Evolutionary conservation across 1,140 invertebrate species (phyloP), one percentile per base, ranked within the genome.

Genomic region (Danaus melanippus): DNA sequence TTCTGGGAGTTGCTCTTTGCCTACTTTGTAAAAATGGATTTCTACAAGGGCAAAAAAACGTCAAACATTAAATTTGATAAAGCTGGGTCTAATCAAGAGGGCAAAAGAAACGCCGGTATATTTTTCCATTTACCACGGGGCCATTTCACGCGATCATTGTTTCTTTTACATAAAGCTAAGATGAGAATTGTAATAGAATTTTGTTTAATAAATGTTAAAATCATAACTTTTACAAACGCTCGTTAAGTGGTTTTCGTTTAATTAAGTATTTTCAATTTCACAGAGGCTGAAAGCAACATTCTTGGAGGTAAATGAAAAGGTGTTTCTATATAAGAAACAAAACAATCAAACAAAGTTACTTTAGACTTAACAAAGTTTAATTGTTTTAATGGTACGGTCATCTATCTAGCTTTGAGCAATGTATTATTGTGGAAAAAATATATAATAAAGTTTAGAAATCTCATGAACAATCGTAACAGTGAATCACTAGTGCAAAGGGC

Each of bases 401-500:
- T 32, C 21, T 32, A 32, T 32, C 21, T 32, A 2, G 21, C 6
- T 32, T 32, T 5, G 6, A 32, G 21, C 21, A 5, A 3, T 32
- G 21, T 32, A 32, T 32, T n/a, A n/a, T 32, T 21, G 47, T 39
- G 17, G 42, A 12, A 58, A 53, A 58, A 53, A 50, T 43, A 21
- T 49, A 42, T 42, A 39, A 43, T 41, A 32, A 32, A 12, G 46
- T 51, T 56, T 55, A 10, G 58, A 41, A 40, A 54, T 50, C 48
- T 51, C 42, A 44, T 41, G 53, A 55, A 60, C 51, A 51, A 50
- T 49, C 46, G 48, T 60, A 68, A 70, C 60, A 66, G 48, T 72
- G 67, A 70, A 72, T 75, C 67, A 72, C 62, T 59, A 64, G 59
- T 61, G 64, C 50, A 67, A 49, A 70, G 66, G 66, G 67, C 64